A percentile compares a stretch with the other conserved stretches of the same genome.
Conservation (phyloP, 1,140 invertebrate genomes). For the Thalassaphorura encarpata region DNA sequence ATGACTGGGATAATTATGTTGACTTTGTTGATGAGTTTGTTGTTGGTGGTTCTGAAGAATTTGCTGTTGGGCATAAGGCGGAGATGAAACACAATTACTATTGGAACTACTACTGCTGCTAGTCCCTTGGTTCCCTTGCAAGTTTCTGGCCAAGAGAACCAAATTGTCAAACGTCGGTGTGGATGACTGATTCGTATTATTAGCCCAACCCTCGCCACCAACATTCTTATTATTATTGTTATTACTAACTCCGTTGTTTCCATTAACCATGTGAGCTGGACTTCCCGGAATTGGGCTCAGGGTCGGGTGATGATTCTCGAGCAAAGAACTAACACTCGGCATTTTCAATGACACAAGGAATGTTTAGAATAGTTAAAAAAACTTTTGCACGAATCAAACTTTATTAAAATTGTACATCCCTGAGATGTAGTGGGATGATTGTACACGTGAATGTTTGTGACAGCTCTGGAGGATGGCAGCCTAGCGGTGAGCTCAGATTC, state of each 20-base stretch:
- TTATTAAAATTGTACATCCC: no score
- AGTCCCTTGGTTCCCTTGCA: neutral
- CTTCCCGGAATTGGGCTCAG: slow-evolving; percentile 23
- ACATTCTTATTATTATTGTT: slow-evolving; percentile 3
- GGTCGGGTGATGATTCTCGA: slow-evolving; percentile 22
- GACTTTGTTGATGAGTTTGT: neutral
- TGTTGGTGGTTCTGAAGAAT: neutral
- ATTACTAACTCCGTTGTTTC: neutral
- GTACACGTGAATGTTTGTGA: no score
- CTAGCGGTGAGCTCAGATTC: no score
- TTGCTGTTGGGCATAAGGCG: no score
- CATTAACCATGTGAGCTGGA: slow-evolving; percentile 6
- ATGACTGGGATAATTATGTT: slow-evolving; percentile 14
- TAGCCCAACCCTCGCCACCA: no score
- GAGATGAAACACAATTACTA: neutral
- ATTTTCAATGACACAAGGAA: no score
- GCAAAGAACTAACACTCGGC: slow-evolving; percentile 20
- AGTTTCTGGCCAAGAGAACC: slow-evolving; percentile 13
- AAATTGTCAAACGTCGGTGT: slow-evolving; percentile 21
- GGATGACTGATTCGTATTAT: neutral
- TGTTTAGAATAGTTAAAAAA: no score
- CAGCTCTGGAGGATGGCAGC: no score
- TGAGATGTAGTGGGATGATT: no score
- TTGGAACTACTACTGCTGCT: neutral
- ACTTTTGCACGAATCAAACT: no score